phyloP scores from a whole-genome alignment of 2,113 vertebrate species.

The Oxyura jamaicensis region DNA sequence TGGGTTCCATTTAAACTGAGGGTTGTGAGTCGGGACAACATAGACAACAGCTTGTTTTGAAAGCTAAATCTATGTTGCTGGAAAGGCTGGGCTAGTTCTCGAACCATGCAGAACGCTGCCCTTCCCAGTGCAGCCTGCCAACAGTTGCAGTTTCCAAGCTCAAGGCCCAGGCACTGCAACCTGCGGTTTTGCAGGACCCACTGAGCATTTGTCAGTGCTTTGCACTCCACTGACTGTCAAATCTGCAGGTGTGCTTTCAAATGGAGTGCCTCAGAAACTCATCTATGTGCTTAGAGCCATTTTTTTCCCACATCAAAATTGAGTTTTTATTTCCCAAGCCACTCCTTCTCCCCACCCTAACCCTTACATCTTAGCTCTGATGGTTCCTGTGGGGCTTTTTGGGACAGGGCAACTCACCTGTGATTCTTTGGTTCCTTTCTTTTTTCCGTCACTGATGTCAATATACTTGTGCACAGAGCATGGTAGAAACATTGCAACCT shows the following conservation, averaged over 20 bases:
- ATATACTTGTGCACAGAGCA: neutral
- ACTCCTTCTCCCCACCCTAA: neutral
- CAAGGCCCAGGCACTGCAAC: neutral
- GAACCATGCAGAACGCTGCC: neutral
- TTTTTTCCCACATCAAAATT: neutral
- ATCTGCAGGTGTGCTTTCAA: neutral
- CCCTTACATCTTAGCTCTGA: neutral
- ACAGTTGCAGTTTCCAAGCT: neutral
- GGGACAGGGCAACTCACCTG: neutral
- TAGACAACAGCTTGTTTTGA: neutral
- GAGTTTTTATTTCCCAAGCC: neutral
- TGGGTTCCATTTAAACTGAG: neutral
- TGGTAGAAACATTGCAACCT: neutral
- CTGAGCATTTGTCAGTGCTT: neutral
- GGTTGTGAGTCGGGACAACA: neutral
- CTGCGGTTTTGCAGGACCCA: neutral
- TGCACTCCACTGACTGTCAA: rapidly evolving
- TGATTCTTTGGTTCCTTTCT: neutral
- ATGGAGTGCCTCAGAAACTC: neutral
- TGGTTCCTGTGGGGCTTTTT: neutral
- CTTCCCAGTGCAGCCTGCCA: neutral
- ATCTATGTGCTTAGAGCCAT: neutral
- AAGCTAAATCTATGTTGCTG: neutral
- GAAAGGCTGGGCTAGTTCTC: neutral
- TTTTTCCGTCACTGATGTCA: neutral